Conservation (phyloP, 2,113 vertebrate species). For the Furnarius figulus region DNA sequence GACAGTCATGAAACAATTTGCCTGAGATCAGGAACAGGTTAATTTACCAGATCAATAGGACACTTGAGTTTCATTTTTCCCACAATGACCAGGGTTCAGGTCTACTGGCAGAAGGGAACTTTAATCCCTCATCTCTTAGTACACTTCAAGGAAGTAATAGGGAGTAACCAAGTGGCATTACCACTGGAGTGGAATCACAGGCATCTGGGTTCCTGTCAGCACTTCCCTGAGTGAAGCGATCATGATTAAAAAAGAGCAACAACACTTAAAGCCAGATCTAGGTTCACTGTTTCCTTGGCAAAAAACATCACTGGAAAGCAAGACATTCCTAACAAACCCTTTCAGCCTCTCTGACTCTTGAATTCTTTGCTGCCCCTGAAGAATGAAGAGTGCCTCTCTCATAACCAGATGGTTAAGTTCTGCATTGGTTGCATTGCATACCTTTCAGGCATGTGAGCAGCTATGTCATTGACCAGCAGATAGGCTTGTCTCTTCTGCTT, state of each 20-base stretch:
- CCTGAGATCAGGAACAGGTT: background rate
- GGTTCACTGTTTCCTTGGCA: background rate
- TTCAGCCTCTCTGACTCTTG: background rate
- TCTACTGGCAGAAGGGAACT: background rate
- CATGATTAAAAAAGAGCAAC: background rate
- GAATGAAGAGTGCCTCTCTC: background rate
- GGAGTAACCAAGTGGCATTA: background rate
- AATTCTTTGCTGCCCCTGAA: background rate
- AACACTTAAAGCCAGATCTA: background rate
- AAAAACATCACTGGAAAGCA: background rate
- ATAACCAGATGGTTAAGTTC: background rate
- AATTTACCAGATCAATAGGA: background rate
- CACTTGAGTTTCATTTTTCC: background rate
- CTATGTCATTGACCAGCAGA: background rate
- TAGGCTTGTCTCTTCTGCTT: background rate
- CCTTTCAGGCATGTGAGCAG: background rate
- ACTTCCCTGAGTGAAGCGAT: background rate
- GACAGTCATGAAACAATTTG: background rate
- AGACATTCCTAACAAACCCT: background rate
- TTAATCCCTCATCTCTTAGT: background rate
- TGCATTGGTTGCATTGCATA: background rate
- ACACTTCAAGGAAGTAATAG: background rate
- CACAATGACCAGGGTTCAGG: background rate
- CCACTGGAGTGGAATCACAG: background rate
- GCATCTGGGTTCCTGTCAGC: background rate